These are phyloP conservation scores for Scaptomyza polygonia DNA, from an alignment of 2,888 invertebrate species.

Conservation along the genomic window DNA sequence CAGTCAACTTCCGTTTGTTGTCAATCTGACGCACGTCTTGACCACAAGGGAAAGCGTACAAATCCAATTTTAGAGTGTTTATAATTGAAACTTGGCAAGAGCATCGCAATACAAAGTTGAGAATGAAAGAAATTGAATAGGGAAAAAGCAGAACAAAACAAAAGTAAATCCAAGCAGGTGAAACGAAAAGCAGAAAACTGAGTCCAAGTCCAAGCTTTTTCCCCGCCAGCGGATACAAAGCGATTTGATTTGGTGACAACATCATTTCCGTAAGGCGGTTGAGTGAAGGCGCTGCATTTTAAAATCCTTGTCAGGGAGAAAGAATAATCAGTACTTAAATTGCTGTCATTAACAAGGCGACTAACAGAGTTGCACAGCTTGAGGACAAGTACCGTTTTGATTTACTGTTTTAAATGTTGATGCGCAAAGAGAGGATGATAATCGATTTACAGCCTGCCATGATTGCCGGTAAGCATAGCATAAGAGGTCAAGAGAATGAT, in stretches of 20 bases:
- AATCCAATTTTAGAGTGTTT: constrained; percentile 66
- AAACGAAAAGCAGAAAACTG: constrained; percentile 27
- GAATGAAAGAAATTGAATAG: constrained; percentile 1
- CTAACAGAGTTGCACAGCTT: constrained; percentile 30
- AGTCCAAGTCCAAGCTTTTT: constrained; percentile 38
- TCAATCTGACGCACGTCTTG: constrained; percentile 52
- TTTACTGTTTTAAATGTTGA: no score
- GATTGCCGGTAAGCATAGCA: no score
- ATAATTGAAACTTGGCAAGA: constrained; percentile 58
- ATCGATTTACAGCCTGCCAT: no score
- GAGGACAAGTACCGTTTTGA: constrained; percentile 30
- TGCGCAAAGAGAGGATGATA: no score
- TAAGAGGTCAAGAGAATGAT: no score
- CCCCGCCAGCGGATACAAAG: constrained; percentile 56
- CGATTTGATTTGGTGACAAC: constrained; percentile 69
- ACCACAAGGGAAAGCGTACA: constrained; percentile 53
- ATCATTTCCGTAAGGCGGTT: constrained; percentile 57
- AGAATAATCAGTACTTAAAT: constrained; percentile 49
- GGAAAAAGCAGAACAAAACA: constrained; percentile 6
- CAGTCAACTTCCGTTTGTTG: constrained; percentile 46
- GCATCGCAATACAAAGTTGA: constrained; percentile 9
- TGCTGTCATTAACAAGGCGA: constrained; percentile 42
- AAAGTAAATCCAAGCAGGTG: constrained; percentile 17
- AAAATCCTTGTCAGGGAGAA: constrained; percentile 14
- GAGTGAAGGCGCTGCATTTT: constrained; percentile 14